phyloP scores from a whole-genome alignment of 1,140 invertebrate genomes.

The Hestina assimilis region DNA sequence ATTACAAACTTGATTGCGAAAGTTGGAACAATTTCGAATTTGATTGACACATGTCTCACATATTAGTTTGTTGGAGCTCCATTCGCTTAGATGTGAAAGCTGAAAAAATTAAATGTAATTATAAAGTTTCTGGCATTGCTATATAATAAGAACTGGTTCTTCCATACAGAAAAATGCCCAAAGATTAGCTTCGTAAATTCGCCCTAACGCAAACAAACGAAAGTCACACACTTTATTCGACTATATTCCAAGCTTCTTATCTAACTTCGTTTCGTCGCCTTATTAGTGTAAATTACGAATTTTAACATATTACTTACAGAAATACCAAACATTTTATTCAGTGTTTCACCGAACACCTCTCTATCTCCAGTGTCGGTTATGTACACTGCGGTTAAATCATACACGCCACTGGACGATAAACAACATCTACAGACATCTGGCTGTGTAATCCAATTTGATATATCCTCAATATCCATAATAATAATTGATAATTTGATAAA shows the following conservation, averaged over 20 bases:
- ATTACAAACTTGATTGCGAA: slow-evolving; percentile 21
- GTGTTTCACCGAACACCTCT: slow-evolving; percentile 24
- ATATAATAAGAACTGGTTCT: not conserved
- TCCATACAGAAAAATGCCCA: too few species aligned
- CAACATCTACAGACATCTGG: slow-evolving; percentile 33
- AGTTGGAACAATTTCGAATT: slow-evolving; percentile 15
- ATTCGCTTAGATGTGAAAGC: slow-evolving; percentile 14
- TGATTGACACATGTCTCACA: slow-evolving; percentile 23
- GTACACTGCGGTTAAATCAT: slow-evolving; percentile 21
- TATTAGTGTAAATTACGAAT: not conserved
- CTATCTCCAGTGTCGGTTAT: slow-evolving; percentile 6
- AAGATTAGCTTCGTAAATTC: too few species aligned
- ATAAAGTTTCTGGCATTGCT: too few species aligned
- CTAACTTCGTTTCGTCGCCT: too few species aligned
- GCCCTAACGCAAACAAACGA: too few species aligned
- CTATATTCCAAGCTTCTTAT: too few species aligned
- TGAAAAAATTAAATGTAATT: slow-evolving; percentile 1
- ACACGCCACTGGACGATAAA: slow-evolving; percentile 21
- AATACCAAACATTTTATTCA: slow-evolving; percentile 31
- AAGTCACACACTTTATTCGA: too few species aligned
- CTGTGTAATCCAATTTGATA: slow-evolving; percentile 10
- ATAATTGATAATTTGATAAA: not conserved
- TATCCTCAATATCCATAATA: not conserved
- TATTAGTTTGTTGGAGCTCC: not conserved
- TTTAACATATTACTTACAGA: slow-evolving; percentile 19